Evolutionary conservation across 2,113 vertebrate genomes (phyloP).

Genomic region (Rhinolophus sinicus): DNA sequence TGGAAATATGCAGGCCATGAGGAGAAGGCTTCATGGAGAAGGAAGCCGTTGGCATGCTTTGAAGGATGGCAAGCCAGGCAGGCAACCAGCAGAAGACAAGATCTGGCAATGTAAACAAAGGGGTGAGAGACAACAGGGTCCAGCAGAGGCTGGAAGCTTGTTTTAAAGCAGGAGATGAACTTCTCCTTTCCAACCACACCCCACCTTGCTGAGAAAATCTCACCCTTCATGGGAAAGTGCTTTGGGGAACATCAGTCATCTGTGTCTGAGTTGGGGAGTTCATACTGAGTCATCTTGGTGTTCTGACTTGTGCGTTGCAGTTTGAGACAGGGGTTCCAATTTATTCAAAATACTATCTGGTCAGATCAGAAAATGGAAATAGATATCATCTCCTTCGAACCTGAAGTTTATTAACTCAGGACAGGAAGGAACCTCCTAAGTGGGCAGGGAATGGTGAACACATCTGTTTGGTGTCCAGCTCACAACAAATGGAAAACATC

Average conservation of each 20-base stretch:
- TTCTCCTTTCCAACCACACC: not conserved
- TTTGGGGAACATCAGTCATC: not conserved
- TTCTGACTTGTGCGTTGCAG: not conserved
- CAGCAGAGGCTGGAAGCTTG: not conserved
- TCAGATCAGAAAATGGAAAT: not conserved
- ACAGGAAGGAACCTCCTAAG: not conserved
- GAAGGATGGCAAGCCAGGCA: not conserved
- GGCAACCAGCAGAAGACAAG: not conserved
- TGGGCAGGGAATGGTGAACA: not conserved
- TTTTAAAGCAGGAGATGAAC: not conserved
- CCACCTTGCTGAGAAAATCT: not conserved
- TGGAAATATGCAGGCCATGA: not conserved
- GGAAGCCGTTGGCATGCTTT: not conserved
- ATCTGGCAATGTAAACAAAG: fast-evolving
- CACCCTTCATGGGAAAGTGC: slow-evolving; percentile 18
- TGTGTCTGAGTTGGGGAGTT: not conserved
- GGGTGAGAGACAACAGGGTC: not conserved
- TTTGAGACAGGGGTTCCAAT: not conserved
- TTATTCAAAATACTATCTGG: not conserved
- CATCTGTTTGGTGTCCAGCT: not conserved
- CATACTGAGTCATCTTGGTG: not conserved
- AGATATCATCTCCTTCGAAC: not conserved
- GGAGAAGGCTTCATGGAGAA: not conserved
- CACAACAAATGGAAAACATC: slow-evolving; percentile 37
- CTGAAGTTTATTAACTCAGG: not conserved